Conservation (phyloP, 23 tunicate genomes). For the Diplosoma virens region DNA sequence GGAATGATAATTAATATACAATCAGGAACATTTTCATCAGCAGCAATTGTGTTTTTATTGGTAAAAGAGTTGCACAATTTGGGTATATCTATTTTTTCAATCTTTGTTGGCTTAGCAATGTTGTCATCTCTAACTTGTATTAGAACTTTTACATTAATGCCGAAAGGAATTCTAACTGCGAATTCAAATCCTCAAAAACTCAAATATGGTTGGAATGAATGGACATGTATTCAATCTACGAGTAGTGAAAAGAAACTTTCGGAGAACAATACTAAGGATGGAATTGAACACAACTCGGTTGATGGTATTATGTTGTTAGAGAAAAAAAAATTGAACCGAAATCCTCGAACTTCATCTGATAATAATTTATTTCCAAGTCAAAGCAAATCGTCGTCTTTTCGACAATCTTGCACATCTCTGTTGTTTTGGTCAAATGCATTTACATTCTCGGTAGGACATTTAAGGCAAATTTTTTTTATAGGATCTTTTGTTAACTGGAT, state of each 20-base stretch:
- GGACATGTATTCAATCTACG: neutral
- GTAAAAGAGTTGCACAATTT: neutral
- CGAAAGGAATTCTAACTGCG: neutral
- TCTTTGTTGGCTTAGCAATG: neutral
- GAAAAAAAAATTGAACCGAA: neutral
- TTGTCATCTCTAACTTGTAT: neutral
- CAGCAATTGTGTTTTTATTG: slow-evolving; percentile 17
- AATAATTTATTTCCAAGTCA: no score
- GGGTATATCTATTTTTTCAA: neutral
- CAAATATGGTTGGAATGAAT: slow-evolving; percentile 19
- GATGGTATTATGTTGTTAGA: neutral
- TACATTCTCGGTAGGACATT: neutral
- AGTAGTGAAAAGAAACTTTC: neutral
- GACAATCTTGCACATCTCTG: neutral
- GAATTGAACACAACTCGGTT: neutral
- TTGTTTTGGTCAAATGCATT: neutral
- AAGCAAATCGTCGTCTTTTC: neutral
- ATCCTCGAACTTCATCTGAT: neutral
- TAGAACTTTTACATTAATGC: slow-evolving; percentile 15
- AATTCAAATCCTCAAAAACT: neutral
- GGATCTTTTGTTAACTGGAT: slow-evolving; percentile 18
- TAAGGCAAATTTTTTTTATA: neutral
- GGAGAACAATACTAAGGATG: neutral
- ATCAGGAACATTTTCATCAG: neutral
- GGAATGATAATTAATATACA: neutral